A percentile compares a stretch with the other conserved stretches of the same genome.
These are phyloP conservation scores for Netelia virgata DNA, from an alignment of 2,888 invertebrate species.

Conservation along the genomic window DNA sequence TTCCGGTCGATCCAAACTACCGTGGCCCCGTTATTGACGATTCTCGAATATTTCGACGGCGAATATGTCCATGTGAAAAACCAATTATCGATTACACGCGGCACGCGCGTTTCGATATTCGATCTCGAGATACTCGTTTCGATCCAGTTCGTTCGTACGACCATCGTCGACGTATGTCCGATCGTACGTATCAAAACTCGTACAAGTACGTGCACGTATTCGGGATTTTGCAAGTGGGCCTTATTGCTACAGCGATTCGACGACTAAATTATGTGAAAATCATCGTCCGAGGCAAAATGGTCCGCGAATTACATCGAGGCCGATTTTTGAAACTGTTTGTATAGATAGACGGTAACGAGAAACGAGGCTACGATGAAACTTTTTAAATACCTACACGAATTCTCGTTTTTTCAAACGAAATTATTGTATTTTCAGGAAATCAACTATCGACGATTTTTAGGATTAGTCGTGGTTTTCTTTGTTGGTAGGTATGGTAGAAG, in stretches of 20 bases:
- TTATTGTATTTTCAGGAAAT: too few relatives aligned
- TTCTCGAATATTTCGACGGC: neutral
- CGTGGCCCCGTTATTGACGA: neutral
- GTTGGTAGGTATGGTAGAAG: too few relatives aligned
- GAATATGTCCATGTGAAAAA: neutral
- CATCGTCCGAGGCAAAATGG: neutral
- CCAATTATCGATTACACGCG: neutral
- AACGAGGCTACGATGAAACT: neutral
- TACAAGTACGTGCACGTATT: neutral
- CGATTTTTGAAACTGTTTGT: neutral
- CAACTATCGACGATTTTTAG: too few relatives aligned
- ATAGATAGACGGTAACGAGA: neutral
- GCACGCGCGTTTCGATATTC: neutral
- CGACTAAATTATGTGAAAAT: neutral
- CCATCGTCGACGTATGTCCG: neutral
- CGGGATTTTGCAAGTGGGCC: neutral
- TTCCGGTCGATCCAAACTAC: neutral
- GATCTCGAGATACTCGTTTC: neutral
- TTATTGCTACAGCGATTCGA: neutral
- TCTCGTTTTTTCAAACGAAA: too few relatives aligned
- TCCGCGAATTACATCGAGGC: neutral
- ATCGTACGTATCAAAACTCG: neutral
- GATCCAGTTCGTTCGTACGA: neutral
- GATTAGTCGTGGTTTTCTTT: too few relatives aligned
- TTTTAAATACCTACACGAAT: neutral